phyloP scores from a whole-genome alignment of 2,888 invertebrate species.

The Agonopterix subpropinquella region DNA sequence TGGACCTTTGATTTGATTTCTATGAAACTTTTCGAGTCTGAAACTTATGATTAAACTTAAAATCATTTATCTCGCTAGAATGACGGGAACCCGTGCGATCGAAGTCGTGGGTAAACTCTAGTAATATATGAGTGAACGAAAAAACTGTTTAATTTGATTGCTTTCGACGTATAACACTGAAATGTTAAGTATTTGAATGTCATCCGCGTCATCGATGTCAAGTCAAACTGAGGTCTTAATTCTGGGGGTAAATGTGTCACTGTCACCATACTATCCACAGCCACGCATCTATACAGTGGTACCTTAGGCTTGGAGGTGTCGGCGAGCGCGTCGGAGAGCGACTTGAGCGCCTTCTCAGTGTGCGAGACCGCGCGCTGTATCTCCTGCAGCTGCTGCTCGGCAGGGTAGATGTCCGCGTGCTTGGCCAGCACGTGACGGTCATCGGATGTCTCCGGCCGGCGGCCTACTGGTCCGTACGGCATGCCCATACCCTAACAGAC shows the following conservation, averaged over 20 bases:
- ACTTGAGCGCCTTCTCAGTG: constrained; percentile 95
- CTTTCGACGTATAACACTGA: too few relatives aligned
- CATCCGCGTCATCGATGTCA: background rate
- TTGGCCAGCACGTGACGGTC: constrained; percentile 96
- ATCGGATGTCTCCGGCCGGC: constrained; percentile 94
- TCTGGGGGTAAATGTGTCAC: background rate
- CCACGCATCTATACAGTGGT: background rate
- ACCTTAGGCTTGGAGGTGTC: constrained; percentile 68
- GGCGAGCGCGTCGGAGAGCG: constrained; percentile 92
- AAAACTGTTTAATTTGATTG: too few relatives aligned
- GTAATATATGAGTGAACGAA: too few relatives aligned
- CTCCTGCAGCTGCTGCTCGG: constrained; percentile 89
- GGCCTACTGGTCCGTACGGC: constrained; percentile 69
- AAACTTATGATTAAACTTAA: too few relatives aligned
- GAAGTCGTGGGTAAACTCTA: too few relatives aligned
- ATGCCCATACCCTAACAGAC: constrained; percentile 28
- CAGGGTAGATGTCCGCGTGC: constrained; percentile 95
- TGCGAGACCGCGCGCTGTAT: constrained; percentile 95
- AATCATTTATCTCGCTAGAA: too few relatives aligned
- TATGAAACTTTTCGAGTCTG: too few relatives aligned
- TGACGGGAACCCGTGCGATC: too few relatives aligned
- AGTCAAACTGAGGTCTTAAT: background rate
- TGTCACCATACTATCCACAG: too few relatives aligned
- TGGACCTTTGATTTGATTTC: too few relatives aligned
- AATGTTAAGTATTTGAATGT: background rate